Percentiles rank a stretch among this genome's conserved stretches.
Conservation (phyloP, 1,140 invertebrate species). For the Leguminivora glycinivorella region DNA sequence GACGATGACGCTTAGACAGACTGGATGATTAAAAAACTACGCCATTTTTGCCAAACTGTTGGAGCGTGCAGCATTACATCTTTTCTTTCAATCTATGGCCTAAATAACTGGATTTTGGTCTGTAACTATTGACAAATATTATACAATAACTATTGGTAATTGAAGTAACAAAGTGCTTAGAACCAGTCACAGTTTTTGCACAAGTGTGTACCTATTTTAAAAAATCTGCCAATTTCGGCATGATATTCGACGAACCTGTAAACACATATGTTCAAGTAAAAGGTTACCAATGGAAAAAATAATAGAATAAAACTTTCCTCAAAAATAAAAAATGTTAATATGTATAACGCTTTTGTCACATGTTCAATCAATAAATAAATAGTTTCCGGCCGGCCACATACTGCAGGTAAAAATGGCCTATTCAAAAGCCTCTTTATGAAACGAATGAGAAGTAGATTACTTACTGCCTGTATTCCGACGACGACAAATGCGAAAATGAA, state of each 20-base stretch:
- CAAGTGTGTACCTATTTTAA: background rate
- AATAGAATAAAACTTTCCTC: too few relatives aligned
- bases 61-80: conserved; percentile 21
- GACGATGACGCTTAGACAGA: background rate
- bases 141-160: conserved; percentile 8
- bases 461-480: too few relatives aligned
- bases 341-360: too few relatives aligned
- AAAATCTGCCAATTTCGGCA: background rate
- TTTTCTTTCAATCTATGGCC: conserved; percentile 27
- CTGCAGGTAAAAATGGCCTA: too few relatives aligned
- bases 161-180: background rate
- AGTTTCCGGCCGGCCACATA: too few relatives aligned
- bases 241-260: background rate
- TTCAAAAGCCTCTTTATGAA: too few relatives aligned
- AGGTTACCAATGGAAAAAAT: too few relatives aligned
- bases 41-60: conserved; percentile 13
- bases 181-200: background rate
- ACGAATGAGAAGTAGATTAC: too few relatives aligned
- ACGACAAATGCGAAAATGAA: too few relatives aligned
- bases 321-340: too few relatives aligned
- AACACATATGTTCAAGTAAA: too few relatives aligned
- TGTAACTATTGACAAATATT: conserved; percentile 10
- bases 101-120: conserved; percentile 17
- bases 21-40: conserved; percentile 19
- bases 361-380: too few relatives aligned